phyloP scores from a whole-genome alignment of 2,888 invertebrate species.

The Cryptocephalus moraei region DNA sequence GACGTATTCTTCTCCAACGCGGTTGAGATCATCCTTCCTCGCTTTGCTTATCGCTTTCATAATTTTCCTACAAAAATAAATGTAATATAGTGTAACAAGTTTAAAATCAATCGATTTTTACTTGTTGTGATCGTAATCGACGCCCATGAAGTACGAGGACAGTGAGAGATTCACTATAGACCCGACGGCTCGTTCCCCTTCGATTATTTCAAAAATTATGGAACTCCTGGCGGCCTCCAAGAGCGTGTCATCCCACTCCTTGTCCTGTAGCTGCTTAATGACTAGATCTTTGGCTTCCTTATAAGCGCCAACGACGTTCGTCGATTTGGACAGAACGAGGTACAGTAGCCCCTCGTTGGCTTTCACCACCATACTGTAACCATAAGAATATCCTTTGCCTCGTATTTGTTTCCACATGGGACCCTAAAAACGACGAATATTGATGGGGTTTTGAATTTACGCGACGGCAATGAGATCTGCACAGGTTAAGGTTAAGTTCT shows the following conservation, averaged over 20 bases:
- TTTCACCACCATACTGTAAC: conserved; percentile 55
- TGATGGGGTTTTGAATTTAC: neutral
- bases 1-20: conserved; percentile 63
- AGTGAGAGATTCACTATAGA: conserved; percentile 63
- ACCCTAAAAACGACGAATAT: conserved; percentile 46
- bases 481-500: conserved; percentile 2
- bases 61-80: conserved; percentile 44
- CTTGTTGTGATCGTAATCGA: conserved; percentile 58
- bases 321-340: conserved; percentile 64
- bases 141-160: conserved; percentile 58
- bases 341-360: conserved; percentile 61
- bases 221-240: conserved; percentile 79
- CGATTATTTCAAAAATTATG: conserved; percentile 76
- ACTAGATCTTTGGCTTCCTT: conserved; percentile 65
- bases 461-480: too few species aligned
- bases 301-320: conserved; percentile 71
- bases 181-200: conserved; percentile 68
- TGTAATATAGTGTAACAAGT: too few species aligned
- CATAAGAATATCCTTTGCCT: conserved; percentile 77
- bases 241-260: conserved; percentile 61
- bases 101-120: conserved; percentile 24
- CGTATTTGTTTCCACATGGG: conserved; percentile 83
- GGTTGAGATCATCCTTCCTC: conserved; percentile 49
- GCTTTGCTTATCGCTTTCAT: conserved; percentile 57
- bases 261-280: conserved; percentile 51